Conservation (phyloP, 2,113 vertebrate species). For the Halcyon senegalensis region DNA sequence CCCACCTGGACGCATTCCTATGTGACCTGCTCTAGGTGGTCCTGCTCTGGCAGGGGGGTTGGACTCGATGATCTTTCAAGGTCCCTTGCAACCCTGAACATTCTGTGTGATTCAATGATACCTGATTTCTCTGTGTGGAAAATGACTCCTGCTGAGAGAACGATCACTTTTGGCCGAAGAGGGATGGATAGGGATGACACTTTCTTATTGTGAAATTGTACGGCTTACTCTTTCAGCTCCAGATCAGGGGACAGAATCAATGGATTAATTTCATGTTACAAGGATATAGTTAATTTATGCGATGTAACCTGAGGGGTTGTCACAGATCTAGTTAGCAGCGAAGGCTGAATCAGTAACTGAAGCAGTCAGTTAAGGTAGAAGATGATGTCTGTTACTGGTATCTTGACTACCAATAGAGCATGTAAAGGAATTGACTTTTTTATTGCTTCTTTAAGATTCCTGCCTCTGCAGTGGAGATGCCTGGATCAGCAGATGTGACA, state of each 20-base stretch:
- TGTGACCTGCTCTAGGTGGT: too few relatives aligned
- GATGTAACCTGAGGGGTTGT: not conserved
- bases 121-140: not conserved
- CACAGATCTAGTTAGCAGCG: not conserved
- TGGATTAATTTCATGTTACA: not conserved
- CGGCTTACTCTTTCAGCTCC: not conserved
- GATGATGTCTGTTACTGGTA: not conserved
- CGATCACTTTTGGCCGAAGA: not conserved
- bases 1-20: too few relatives aligned
- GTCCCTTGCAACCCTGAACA: too few relatives aligned
- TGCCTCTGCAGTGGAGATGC: slow-evolving; percentile 95
- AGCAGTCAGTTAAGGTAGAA: not conserved
- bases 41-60: too few relatives aligned
- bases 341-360: not conserved
- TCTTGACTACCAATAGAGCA: not conserved
- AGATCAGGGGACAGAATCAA: not conserved
- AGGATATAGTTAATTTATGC: not conserved
- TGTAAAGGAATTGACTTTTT: not conserved
- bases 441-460: slow-evolving; percentile 84
- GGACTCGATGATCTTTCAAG: too few relatives aligned
- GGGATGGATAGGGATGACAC: not conserved
- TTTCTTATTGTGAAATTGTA: not conserved
- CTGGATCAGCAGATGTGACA: slow-evolving; percentile 89
- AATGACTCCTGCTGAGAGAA: not conserved
- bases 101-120: not conserved